These are phyloP conservation scores for Leptodactylus fallax DNA, from an alignment of 2,797 vertebrate species.

Conservation along the genomic window DNA sequence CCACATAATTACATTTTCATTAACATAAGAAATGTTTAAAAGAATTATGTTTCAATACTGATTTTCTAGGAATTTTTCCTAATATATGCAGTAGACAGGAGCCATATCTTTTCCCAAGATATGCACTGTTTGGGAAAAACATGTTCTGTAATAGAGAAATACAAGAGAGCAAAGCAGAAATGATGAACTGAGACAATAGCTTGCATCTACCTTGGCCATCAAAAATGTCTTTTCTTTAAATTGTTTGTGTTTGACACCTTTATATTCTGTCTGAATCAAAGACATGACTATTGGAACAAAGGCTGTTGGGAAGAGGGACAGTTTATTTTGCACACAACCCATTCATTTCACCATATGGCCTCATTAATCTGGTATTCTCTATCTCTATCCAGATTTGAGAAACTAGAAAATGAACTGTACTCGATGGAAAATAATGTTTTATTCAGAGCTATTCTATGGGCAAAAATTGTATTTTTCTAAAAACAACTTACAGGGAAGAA, in stretches of 20 bases:
- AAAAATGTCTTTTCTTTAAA: slow-evolving; percentile 21
- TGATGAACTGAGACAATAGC: slow-evolving; percentile 30
- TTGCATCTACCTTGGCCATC: slow-evolving; percentile 1
- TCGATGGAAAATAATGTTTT: slow-evolving; percentile 32
- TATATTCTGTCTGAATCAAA: slow-evolving; percentile 38
- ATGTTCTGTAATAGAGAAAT: slow-evolving; percentile 15
- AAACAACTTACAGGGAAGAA: slow-evolving; percentile 32
- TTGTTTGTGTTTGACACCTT: slow-evolving; percentile 38
- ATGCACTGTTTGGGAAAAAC: not conserved
- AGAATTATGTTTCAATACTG: no score
- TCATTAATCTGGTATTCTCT: slow-evolving; percentile 45
- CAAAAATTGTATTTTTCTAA: slow-evolving; percentile 14
- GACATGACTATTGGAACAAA: slow-evolving; percentile 45
- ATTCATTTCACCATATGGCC: slow-evolving; percentile 48
- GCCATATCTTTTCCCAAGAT: no score
- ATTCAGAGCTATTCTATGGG: slow-evolving; percentile 8
- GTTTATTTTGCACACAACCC: slow-evolving; percentile 34
- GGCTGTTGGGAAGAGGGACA: not conserved
- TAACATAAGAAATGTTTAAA: not conserved
- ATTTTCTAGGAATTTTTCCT: not conserved
- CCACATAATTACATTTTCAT: not conserved
- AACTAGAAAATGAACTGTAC: slow-evolving; percentile 34
- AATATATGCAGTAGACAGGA: not conserved
- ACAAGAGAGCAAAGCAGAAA: slow-evolving; percentile 7
- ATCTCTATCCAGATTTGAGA: slow-evolving; percentile 22